phyloP scores from a whole-genome alignment of 2,113 vertebrate species.

The Centropus unirufus region DNA sequence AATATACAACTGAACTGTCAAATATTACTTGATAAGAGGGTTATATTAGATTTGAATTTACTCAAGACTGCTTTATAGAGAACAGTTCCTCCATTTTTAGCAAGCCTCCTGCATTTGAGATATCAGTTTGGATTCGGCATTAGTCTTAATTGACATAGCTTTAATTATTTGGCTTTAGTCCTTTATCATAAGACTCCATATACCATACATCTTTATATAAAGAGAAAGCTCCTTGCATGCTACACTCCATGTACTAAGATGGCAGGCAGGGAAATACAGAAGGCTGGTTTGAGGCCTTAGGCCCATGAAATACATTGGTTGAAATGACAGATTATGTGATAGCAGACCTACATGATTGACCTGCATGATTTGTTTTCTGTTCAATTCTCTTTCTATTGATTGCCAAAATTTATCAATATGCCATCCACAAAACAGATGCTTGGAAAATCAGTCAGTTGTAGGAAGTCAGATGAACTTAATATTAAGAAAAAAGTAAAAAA shows the following conservation, averaged over 20 bases:
- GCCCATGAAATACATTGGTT: neutral
- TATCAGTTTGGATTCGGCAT: neutral
- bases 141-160: slow-evolving; percentile 30
- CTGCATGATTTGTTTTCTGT: neutral
- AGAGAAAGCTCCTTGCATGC: neutral
- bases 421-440: neutral
- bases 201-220: slow-evolving; percentile 2
- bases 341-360: neutral
- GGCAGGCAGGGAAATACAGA: neutral
- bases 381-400: neutral
- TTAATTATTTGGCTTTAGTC: slow-evolving; percentile 16
- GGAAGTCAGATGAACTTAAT: neutral
- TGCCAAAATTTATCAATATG: neutral
- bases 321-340: neutral
- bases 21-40: slow-evolving; percentile 52
- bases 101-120: neutral
- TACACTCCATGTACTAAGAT: neutral
- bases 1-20: slow-evolving; percentile 17
- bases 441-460: neutral
- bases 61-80: neutral
- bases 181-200: neutral
- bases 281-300: neutral
- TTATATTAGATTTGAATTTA: slow-evolving; percentile 49
- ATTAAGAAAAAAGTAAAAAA: neutral
- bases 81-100: neutral